Conservation (phyloP, 2,113 vertebrate genomes). For the Mormyrus lacerda region DNA sequence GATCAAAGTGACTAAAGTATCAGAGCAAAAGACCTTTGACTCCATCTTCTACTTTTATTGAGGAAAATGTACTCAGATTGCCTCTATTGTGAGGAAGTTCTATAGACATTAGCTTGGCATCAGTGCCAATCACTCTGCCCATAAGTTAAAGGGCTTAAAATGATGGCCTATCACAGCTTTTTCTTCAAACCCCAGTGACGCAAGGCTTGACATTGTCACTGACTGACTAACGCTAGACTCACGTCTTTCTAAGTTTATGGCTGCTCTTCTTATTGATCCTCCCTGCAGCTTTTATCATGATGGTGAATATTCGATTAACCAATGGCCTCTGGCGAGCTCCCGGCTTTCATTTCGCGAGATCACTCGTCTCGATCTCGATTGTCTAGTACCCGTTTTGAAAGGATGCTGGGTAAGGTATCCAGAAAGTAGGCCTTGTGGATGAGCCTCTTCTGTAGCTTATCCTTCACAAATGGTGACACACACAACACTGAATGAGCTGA, state of each 20-base stretch:
- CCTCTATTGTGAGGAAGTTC: background rate
- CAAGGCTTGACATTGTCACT: background rate
- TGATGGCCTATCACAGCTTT: background rate
- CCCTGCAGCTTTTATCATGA: background rate
- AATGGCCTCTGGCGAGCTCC: background rate
- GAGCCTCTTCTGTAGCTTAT: constrained; percentile 32
- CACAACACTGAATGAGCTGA: constrained; percentile 44
- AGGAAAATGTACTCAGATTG: background rate
- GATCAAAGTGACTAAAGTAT: background rate
- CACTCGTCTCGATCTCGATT: background rate
- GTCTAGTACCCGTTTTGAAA: background rate
- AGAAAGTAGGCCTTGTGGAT: constrained; percentile 10
- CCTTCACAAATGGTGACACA: constrained; percentile 44
- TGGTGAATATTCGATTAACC: background rate
- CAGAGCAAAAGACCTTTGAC: background rate
- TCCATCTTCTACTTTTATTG: background rate
- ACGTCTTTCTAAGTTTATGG: background rate
- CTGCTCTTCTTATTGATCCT: background rate
- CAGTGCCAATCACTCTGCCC: background rate
- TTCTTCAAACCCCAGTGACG: background rate
- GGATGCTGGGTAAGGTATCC: background rate
- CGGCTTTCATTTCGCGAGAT: background rate
- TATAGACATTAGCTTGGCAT: background rate
- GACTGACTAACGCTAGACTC: background rate
- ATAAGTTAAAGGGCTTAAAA: background rate